A percentile compares a stretch with the other conserved stretches of the same genome.
Evolutionary conservation across 2,888 invertebrate genomes (phyloP).

Genomic region (Campaea margaritaria): DNA sequence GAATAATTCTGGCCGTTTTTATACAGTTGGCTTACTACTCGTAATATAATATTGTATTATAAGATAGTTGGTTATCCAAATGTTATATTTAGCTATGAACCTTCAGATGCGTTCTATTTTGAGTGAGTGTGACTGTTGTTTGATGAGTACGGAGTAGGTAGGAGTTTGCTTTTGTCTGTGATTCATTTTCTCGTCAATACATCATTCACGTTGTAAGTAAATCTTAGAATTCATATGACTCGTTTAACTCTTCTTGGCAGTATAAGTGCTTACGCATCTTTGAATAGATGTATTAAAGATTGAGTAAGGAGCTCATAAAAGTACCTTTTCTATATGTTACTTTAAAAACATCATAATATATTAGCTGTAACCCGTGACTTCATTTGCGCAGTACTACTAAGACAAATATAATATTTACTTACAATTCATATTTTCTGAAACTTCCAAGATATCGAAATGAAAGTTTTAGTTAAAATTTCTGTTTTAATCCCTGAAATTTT

Average conservation of each 20-base stretch:
- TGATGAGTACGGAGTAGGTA: slow-evolving; percentile 37
- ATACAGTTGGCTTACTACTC: slow-evolving; percentile 9
- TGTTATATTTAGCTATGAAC: slow-evolving; percentile 30
- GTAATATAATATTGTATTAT: slow-evolving; percentile 5
- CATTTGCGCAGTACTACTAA: too few relatives aligned
- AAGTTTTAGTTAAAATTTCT: too few relatives aligned
- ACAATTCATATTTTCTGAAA: too few relatives aligned
- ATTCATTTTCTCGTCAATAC: slow-evolving; percentile 51
- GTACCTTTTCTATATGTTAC: too few relatives aligned
- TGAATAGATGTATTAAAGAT: too few relatives aligned
- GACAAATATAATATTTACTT: too few relatives aligned
- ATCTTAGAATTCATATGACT: slow-evolving; percentile 9
- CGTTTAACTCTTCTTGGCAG: not conserved
- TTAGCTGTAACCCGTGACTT: too few relatives aligned
- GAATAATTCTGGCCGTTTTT: not conserved
- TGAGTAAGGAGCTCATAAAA: too few relatives aligned
- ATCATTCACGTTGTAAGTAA: slow-evolving; percentile 39
- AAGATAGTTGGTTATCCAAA: slow-evolving; percentile 18
- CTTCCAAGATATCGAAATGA: too few relatives aligned
- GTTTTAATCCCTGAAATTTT: too few relatives aligned
- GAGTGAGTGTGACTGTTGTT: slow-evolving; percentile 29
- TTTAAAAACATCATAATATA: too few relatives aligned
- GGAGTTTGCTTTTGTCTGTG: slow-evolving; percentile 46
- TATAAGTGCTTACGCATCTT: too few relatives aligned
- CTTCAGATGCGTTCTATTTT: slow-evolving; percentile 41